A percentile compares a stretch with the other conserved stretches of the same genome.
These are phyloP conservation scores for Heliconius melpomene DNA, from an alignment of 1,140 invertebrate species.

Conservation along the genomic window DNA sequence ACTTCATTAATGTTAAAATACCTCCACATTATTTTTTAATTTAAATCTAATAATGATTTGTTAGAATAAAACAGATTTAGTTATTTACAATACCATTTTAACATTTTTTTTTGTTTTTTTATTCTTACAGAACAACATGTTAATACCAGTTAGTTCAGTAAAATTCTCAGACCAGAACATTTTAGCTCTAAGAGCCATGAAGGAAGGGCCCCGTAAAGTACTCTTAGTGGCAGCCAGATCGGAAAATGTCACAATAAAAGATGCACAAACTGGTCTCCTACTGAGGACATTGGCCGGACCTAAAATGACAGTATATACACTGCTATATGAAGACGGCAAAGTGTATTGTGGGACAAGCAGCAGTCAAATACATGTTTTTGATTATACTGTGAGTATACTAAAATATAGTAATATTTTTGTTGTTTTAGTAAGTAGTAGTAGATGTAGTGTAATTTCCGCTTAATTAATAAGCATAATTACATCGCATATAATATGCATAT, in stretches of 20 bases:
- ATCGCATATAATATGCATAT: no score
- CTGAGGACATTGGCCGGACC: constrained; percentile 83
- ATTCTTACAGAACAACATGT: constrained; percentile 75
- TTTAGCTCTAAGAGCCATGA: constrained; percentile 84
- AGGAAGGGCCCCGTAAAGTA: constrained; percentile 85
- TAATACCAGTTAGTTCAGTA: constrained; percentile 81
- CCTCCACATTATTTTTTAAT: no score
- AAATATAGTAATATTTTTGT: no score
- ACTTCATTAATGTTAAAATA: no score
- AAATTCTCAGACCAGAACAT: constrained; percentile 84
- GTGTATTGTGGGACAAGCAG: constrained; percentile 86
- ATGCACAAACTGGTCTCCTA: constrained; percentile 84
- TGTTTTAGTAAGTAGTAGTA: no score
- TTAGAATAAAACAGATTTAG: no score
- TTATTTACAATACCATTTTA: no score
- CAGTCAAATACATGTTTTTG: constrained; percentile 84
- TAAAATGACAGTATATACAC: constrained; percentile 85
- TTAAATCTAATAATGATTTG: no score
- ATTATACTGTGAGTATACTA: constrained; percentile 82
- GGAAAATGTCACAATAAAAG: constrained; percentile 84
- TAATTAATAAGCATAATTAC: no score
- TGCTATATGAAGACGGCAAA: constrained; percentile 83
- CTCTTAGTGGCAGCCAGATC: constrained; percentile 85
- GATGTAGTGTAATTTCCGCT: no score
- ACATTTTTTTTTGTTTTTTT: neutral